These are phyloP conservation scores for Aplochiton taeniatus DNA, from an alignment of 2,797 vertebrate genomes.

Conservation along the genomic window DNA sequence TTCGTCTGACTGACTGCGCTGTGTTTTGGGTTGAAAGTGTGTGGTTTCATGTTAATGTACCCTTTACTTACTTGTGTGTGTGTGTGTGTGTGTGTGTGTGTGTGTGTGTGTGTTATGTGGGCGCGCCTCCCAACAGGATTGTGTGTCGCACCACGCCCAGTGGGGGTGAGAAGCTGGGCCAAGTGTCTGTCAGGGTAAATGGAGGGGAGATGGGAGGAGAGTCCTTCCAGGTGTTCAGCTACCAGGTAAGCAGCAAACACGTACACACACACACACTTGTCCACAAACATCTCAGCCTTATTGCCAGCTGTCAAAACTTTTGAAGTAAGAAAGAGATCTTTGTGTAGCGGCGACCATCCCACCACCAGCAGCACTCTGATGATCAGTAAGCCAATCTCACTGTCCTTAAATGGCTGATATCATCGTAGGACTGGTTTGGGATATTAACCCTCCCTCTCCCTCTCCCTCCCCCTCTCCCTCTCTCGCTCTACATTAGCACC, in stretches of 20 bases:
- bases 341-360: too few relatives aligned
- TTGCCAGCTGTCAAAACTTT: too few relatives aligned
- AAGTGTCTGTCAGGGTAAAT: conserved; percentile 83
- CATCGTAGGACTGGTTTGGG: too few relatives aligned
- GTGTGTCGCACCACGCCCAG: conserved; percentile 85
- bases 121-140: conserved; percentile 74
- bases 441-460: too few relatives aligned
- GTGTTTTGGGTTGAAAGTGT: background rate
- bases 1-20: background rate
- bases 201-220: conserved; percentile 82
- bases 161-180: conserved; percentile 74
- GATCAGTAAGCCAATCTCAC: background rate
- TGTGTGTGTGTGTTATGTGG: background rate
- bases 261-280: background rate
- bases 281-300: background rate
- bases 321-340: too few relatives aligned
- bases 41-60: too few relatives aligned
- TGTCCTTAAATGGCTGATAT: background rate
- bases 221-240: conserved; percentile 85
- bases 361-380: too few relatives aligned
- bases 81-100: background rate
- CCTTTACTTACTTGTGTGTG: background rate
- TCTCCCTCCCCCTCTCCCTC: conserved; percentile 2
- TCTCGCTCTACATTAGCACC: conserved; percentile 74
- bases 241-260: conserved; percentile 79